Conservation (phyloP, 2,888 invertebrate species). For the Nebria salina region DNA sequence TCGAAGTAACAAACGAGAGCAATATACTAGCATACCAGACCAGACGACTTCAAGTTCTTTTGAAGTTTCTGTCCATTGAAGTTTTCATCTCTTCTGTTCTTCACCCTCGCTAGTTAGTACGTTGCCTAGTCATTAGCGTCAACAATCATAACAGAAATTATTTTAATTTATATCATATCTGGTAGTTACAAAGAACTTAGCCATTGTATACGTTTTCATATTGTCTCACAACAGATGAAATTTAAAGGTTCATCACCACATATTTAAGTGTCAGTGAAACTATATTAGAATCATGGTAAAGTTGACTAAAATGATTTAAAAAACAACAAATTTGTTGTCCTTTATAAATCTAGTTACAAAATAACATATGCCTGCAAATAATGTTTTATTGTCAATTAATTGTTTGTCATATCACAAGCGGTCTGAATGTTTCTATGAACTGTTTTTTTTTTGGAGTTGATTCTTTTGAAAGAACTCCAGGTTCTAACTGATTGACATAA, state of each 20-base stretch:
- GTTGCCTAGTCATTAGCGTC: background rate
- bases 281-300: too few species aligned
- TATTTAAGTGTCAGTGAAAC: too few species aligned
- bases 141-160: background rate
- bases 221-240: background rate
- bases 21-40: background rate
- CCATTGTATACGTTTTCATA: background rate
- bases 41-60: background rate
- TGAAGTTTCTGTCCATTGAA: background rate
- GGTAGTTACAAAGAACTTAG: background rate
- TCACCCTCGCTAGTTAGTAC: background rate
- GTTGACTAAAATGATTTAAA: too few species aligned
- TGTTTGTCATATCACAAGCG: too few species aligned
- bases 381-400: too few species aligned
- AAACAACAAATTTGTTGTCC: too few species aligned
- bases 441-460: background rate
- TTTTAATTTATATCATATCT: background rate
- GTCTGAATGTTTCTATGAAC: background rate
- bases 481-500: constrained; percentile 41
- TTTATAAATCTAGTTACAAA: too few species aligned
- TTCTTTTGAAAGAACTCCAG: background rate
- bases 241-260: too few species aligned
- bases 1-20: background rate
- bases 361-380: too few species aligned
- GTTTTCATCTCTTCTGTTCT: background rate